Conservation (phyloP, 2,888 invertebrate species). For the Ptychoptera contaminata region DNA sequence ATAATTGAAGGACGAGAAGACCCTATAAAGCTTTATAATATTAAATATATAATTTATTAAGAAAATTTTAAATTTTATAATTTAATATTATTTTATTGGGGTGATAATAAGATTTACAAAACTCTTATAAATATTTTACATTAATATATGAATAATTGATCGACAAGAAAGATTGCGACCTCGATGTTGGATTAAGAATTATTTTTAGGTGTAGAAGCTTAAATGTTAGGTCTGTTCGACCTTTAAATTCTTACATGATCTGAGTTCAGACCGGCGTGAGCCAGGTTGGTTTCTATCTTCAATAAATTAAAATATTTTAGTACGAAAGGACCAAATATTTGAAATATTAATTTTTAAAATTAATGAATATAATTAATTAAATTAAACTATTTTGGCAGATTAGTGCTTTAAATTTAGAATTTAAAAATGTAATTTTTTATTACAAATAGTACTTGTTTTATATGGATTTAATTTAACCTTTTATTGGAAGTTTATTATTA, state of each 20-base stretch:
- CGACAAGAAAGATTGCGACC: slow-evolving; percentile 62
- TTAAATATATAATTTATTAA: slow-evolving; percentile 26
- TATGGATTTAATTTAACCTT: slow-evolving; percentile 31
- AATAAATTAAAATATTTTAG: slow-evolving; percentile 42
- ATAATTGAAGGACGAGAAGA: slow-evolving; percentile 55
- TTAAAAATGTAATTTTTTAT: slow-evolving; percentile 40
- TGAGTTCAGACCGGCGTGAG: slow-evolving; percentile 76
- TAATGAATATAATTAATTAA: slow-evolving; percentile 19
- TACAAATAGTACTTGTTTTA: slow-evolving; percentile 40
- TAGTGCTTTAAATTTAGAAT: slow-evolving; percentile 56
- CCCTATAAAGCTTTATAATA: slow-evolving; percentile 55
- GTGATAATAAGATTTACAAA: slow-evolving; percentile 43
- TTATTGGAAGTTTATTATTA: slow-evolving; percentile 35
- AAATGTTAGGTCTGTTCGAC: slow-evolving; percentile 65
- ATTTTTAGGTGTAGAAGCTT: slow-evolving; percentile 48
- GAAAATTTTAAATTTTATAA: slow-evolving; percentile 23
- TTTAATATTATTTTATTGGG: slow-evolving; percentile 41
- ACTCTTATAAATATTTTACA: slow-evolving; percentile 35
- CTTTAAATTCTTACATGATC: slow-evolving; percentile 73
- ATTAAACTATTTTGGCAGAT: slow-evolving; percentile 44
- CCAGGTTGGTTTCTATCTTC: slow-evolving; percentile 78
- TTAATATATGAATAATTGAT: slow-evolving; percentile 36
- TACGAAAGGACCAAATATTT: slow-evolving; percentile 62
- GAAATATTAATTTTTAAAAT: slow-evolving; percentile 35
- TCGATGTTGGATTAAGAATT: slow-evolving; percentile 75